Evolutionary conservation across 2,113 vertebrate genomes (phyloP).

Genomic region (Stegastes partitus): DNA sequence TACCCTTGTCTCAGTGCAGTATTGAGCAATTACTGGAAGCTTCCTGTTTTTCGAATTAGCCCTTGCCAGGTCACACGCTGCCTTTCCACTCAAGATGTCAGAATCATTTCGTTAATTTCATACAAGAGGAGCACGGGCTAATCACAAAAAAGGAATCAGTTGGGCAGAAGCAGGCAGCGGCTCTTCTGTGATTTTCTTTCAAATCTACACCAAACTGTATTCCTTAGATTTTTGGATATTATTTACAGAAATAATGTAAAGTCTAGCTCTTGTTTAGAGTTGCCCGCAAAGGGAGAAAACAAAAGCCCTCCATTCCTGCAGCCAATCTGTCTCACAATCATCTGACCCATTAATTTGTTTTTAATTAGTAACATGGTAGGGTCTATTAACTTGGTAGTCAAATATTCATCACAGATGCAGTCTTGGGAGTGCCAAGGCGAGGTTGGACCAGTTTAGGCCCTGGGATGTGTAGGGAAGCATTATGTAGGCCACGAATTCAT

Average conservation of each 20-base stretch:
- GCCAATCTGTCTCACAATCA: conserved; percentile 21
- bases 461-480: conserved; percentile 1
- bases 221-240: conserved; percentile 22
- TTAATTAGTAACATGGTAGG: conserved; percentile 62
- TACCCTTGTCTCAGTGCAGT: conserved; percentile 29
- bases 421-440: conserved; percentile 29
- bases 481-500: conserved; percentile 21
- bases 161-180: conserved; percentile 28
- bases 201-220: not conserved
- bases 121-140: conserved; percentile 30
- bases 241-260: conserved; percentile 40
- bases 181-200: conserved; percentile 22
- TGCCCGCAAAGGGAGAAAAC: conserved; percentile 13
- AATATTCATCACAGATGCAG: conserved; percentile 59
- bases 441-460: conserved; percentile 33
- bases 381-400: conserved; percentile 63
- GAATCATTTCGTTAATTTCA: conserved; percentile 64
- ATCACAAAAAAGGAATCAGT: conserved; percentile 53
- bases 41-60: conserved; percentile 61
- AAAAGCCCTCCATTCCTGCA: not conserved
- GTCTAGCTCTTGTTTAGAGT: conserved; percentile 19
- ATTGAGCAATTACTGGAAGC: conserved; percentile 58
- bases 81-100: conserved; percentile 58
- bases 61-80: conserved; percentile 55
- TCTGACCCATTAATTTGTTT: conserved; percentile 59